Conservation (phyloP, 2,113 vertebrate genomes). For the Microtus ochrogaster region DNA sequence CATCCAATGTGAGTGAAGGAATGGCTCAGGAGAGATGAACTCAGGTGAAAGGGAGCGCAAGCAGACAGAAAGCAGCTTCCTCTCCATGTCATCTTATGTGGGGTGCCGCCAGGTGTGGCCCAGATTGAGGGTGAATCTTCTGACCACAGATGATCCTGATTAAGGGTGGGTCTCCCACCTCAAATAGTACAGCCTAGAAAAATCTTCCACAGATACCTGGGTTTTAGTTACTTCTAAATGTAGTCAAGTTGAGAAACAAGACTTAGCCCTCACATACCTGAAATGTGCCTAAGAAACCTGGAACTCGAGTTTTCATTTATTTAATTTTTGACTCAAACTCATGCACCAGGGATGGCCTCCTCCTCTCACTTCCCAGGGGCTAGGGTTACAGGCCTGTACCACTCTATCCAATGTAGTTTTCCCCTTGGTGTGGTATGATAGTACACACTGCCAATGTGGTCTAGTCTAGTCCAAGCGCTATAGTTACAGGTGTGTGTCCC, state of each 20-base stretch:
- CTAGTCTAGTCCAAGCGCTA: background rate
- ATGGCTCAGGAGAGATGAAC: background rate
- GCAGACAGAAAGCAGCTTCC: background rate
- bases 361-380: background rate
- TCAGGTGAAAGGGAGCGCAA: background rate
- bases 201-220: background rate
- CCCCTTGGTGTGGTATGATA: background rate
- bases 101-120: background rate
- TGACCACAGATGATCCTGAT: background rate
- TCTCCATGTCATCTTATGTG: background rate
- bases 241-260: background rate
- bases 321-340: constrained; percentile 9
- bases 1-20: background rate
- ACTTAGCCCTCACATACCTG: background rate
- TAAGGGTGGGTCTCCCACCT: background rate
- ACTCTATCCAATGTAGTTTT: background rate
- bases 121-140: background rate
- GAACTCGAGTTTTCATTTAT: constrained; percentile 23
- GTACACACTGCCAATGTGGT: background rate
- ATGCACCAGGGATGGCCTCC: background rate
- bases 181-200: background rate
- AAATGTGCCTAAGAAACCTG: constrained; percentile 16
- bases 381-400: background rate
- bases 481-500: background rate
- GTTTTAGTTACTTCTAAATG: background rate